Evolutionary conservation across 2,797 vertebrate genomes (phyloP), one percentile per base, ranked within the genome.

Genomic region (Chrysolophus pictus): DNA sequence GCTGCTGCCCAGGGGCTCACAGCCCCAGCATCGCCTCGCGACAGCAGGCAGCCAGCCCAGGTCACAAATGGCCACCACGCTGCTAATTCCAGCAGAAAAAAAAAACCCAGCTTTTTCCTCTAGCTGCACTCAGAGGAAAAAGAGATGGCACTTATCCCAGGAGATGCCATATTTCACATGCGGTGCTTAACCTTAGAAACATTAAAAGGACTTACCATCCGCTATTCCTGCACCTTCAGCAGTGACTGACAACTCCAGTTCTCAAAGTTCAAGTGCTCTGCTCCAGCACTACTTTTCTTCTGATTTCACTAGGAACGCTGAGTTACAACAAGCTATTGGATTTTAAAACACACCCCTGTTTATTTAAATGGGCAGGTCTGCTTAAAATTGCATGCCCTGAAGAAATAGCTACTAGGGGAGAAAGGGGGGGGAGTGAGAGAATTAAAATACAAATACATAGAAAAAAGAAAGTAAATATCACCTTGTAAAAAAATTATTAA

Each of bases 401-500:
- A 67, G 47, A 89, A 83, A 79, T 7, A 53, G 35, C 33, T 39
- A 22, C 23, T 10, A 15, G 17, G 6, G 4, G 3, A 2, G 7
- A 17, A 39, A 18, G 23, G 8, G 11, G 39, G 39, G 39, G 3
- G 37, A n/a, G 31, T 33, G 12, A 37, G 10, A 17, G 9, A 31
- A n/a, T 5, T 14, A 2, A 8, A 64, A 49, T 49, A 49, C 47
- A 29, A 29, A 29, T 53, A 53, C 17, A 10, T 17, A 29, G 14
- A 35, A 23, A 31, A 21, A n/a, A 22, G 21, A 72, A 35, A 15
- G 23, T 6, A 73, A 81, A 19, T 17, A 70, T n/a, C 9, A 68
- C 9, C 4, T 0, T 7, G 10, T 7, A 1, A 21, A 19, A 49
- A 35, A 10, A 8, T 1, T 28, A 14, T 18, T 21, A 26, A 73